Percentiles rank a stretch among this genome's conserved stretches.
These are phyloP conservation scores for Dinoponera quadriceps DNA, from an alignment of 1,140 invertebrate species.

Conservation along the genomic window DNA sequence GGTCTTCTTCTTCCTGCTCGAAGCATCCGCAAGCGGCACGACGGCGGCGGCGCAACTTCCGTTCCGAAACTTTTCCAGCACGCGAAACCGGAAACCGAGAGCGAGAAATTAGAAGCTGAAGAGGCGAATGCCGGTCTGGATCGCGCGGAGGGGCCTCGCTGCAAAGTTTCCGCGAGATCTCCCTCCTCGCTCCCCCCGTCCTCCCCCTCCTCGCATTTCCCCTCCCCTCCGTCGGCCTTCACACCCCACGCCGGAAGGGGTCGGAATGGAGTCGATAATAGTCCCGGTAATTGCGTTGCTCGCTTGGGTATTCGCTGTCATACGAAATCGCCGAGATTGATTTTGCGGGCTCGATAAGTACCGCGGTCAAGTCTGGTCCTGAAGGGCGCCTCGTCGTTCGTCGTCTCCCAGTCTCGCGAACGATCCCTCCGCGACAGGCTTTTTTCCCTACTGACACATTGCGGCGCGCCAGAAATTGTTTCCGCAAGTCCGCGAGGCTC, in stretches of 20 bases:
- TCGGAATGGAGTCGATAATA: slow-evolving; percentile 55
- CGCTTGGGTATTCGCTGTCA: slow-evolving; percentile 43
- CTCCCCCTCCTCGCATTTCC: not conserved
- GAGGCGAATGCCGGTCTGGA: not conserved
- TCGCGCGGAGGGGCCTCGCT: slow-evolving; percentile 33
- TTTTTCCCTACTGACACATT: not conserved
- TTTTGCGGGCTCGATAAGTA: slow-evolving; percentile 39
- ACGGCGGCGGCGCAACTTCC: slow-evolving; percentile 68
- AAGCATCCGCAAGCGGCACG: slow-evolving; percentile 71
- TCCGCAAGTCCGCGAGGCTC: not conserved
- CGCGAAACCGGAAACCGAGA: slow-evolving; percentile 65
- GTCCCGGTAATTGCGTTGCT: slow-evolving; percentile 58
- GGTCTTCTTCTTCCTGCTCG: slow-evolving; percentile 80
- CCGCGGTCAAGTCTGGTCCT: slow-evolving; percentile 17
- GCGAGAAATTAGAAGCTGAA: slow-evolving; percentile 64
- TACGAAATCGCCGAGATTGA: slow-evolving; percentile 55
- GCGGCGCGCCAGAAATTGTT: not conserved
- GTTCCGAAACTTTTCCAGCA: slow-evolving; percentile 63
- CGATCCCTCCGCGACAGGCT: not conserved
- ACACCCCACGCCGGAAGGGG: slow-evolving; percentile 24
- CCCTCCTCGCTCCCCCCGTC: not conserved
- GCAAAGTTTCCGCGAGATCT: slow-evolving; percentile 38
- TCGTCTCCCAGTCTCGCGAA: not conserved
- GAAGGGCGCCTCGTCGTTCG: no score
- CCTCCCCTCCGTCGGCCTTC: no score